Percentiles rank a stretch among this genome's conserved stretches.
Evolutionary conservation across 1,140 invertebrate species (phyloP).

Genomic region (Calosoma granatense): DNA sequence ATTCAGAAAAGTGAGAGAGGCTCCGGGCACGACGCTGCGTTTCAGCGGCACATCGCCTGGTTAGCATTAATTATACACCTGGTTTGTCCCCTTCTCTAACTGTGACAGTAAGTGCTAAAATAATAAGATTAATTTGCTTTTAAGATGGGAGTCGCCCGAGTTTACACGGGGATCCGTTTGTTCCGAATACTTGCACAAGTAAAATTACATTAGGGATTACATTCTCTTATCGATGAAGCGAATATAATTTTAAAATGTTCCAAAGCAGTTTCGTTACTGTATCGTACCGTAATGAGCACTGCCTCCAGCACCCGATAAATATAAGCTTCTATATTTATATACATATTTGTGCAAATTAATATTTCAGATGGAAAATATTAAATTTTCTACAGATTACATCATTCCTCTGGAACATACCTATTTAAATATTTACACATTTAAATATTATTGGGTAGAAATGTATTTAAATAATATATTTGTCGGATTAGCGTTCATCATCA

Average conservation of each 20-base stretch:
- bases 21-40: not conserved
- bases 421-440: too few species aligned
- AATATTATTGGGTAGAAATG: too few species aligned
- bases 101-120: constrained; percentile 4
- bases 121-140: constrained; percentile 9
- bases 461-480: too few species aligned
- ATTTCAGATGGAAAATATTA: too few species aligned
- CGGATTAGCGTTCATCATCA: too few species aligned
- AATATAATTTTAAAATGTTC: not conserved
- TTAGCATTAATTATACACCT: constrained; percentile 4
- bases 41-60: not conserved
- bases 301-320: too few species aligned
- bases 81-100: not conserved
- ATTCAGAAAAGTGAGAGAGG: not conserved
- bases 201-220: not conserved
- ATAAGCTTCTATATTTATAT: too few species aligned
- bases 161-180: not conserved
- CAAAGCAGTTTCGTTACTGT: too few species aligned
- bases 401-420: too few species aligned
- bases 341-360: too few species aligned
- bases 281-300: too few species aligned
- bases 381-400: too few species aligned
- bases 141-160: not conserved
- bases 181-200: not conserved
- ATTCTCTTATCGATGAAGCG: not conserved